Conservation (phyloP, 2,888 invertebrate genomes). For the Eledona agricola region DNA sequence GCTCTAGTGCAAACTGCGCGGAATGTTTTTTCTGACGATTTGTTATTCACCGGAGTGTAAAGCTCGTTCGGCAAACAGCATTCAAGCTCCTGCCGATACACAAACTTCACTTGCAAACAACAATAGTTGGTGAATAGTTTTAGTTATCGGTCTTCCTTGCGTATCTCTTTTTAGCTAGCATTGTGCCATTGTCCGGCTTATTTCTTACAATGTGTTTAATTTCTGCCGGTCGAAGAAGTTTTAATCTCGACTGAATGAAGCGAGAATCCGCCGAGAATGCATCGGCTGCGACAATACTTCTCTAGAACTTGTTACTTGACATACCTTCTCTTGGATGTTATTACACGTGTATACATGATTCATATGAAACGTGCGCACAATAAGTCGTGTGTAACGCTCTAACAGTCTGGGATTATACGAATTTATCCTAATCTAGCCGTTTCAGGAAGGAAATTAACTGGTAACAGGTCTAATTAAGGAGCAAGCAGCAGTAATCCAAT, state of each 20-base stretch:
- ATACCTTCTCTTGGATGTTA: too few species aligned
- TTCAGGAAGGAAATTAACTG: conserved; percentile 30
- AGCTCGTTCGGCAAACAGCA: conserved; percentile 5
- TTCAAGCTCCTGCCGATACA: too few species aligned
- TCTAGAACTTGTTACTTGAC: too few species aligned
- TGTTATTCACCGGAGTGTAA: conserved; percentile 5
- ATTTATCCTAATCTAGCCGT: conserved; percentile 25
- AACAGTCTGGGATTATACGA: conserved; percentile 21
- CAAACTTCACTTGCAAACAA: too few species aligned
- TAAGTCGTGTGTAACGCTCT: conserved; percentile 8
- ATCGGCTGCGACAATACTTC: conserved; percentile 3
- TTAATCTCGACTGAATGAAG: conserved; percentile 6
- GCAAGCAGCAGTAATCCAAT: conserved; percentile 5
- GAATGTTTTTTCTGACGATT: conserved; percentile 6
- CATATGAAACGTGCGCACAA: conserved; percentile 15
- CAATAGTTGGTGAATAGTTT: conserved; percentile 13
- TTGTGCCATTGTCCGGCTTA: conserved; percentile 14
- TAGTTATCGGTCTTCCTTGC: conserved; percentile 8
- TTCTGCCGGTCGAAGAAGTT: neutral
- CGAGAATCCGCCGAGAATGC: conserved; percentile 13
- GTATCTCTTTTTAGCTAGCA: neutral
- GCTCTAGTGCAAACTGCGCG: neutral
- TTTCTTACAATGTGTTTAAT: conserved; percentile 12
- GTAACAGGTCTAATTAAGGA: conserved; percentile 24
- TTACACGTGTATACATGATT: too few species aligned